A percentile compares a stretch with the other conserved stretches of the same genome.
phyloP scores from a whole-genome alignment of 2,888 invertebrate species.

The Adela reaumurella region DNA sequence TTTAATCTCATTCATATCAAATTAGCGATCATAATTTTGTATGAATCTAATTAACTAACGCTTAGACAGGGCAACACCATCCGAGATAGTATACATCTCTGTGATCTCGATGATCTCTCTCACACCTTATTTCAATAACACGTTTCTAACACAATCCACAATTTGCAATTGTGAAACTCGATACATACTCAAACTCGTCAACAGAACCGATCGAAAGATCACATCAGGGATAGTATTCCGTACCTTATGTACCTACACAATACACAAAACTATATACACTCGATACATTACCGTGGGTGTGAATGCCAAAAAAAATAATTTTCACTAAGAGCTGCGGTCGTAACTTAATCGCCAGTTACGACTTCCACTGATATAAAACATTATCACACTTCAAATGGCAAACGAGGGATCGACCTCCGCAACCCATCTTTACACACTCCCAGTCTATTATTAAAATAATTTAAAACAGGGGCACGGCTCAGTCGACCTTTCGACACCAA shows the following conservation, averaged over 20 bases:
- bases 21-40: slow-evolving; percentile 49
- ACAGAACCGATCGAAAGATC: neutral
- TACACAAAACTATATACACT: too few relatives aligned
- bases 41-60: slow-evolving; percentile 33
- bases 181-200: neutral
- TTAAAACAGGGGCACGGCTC: too few relatives aligned
- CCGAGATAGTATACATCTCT: slow-evolving; percentile 25
- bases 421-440: too few relatives aligned
- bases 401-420: neutral
- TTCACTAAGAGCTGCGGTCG: too few relatives aligned
- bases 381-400: neutral
- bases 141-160: slow-evolving; percentile 23
- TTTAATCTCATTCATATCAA: slow-evolving; percentile 54
- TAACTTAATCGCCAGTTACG: too few relatives aligned
- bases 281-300: too few relatives aligned
- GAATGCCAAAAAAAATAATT: too few relatives aligned
- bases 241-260: too few relatives aligned
- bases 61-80: slow-evolving; percentile 42
- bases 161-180: slow-evolving; percentile 33
- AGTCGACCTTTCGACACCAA: too few relatives aligned
- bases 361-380: neutral
- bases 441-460: too few relatives aligned
- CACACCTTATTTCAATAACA: slow-evolving; percentile 24
- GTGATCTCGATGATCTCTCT: slow-evolving; percentile 29
- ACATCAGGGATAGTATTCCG: neutral